Evolutionary conservation across 2,797 vertebrate species (phyloP).

Genomic region (Erpetoichthys calabaricus): DNA sequence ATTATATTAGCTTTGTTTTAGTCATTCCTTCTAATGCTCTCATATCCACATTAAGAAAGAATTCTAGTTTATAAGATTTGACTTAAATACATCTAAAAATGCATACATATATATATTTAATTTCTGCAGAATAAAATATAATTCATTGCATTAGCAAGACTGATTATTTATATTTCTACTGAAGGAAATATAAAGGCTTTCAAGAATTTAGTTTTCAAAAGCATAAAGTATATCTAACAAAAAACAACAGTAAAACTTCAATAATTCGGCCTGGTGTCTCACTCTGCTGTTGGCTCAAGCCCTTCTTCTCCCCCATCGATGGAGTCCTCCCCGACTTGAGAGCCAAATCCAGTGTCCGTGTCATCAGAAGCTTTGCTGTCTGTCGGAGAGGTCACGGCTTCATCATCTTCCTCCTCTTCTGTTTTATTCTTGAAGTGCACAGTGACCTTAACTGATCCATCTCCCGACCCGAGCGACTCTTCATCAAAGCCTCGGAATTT

Average conservation of each 20-base stretch:
- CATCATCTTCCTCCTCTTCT: slow-evolving; percentile 3
- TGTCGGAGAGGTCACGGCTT: slow-evolving; percentile 31
- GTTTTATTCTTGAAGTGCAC: slow-evolving; percentile 23
- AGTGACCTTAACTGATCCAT: slow-evolving; percentile 23
- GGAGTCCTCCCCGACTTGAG: slow-evolving; percentile 37
- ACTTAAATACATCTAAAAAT: too few species aligned
- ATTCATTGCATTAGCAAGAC: neutral
- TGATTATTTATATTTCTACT: neutral
- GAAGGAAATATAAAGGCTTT: neutral
- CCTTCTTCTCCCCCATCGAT: slow-evolving; percentile 14
- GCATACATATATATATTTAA: too few species aligned
- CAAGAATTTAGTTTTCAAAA: neutral
- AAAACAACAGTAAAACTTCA: neutral
- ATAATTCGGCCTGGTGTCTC: slow-evolving; percentile 9
- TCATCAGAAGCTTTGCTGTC: slow-evolving; percentile 48
- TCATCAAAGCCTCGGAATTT: slow-evolving; percentile 59
- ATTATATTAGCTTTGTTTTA: too few species aligned
- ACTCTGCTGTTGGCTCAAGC: neutral
- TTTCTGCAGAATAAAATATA: too few species aligned
- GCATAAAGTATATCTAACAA: too few species aligned
- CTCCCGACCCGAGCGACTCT: slow-evolving; percentile 23
- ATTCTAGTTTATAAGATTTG: too few species aligned
- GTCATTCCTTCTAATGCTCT: too few species aligned
- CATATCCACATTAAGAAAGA: too few species aligned
- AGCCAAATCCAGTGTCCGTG: slow-evolving; percentile 43